Conservation (phyloP, 2,113 vertebrate genomes). For the Zosterops borbonicus region DNA sequence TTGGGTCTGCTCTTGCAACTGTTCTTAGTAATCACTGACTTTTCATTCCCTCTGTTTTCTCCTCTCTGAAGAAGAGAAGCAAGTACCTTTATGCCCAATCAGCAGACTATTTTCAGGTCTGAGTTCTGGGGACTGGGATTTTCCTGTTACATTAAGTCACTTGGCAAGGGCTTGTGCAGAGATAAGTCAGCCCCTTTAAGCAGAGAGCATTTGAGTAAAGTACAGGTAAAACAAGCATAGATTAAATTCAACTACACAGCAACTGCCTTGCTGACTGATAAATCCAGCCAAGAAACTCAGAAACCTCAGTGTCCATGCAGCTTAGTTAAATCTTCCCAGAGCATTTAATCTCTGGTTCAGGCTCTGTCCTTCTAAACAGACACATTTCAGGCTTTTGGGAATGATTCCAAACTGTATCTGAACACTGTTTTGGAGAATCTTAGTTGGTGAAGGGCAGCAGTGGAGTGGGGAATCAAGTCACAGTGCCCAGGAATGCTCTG, state of each 20-base stretch:
- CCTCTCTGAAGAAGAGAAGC: not conserved
- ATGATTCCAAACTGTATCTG: not conserved
- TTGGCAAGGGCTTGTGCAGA: not conserved
- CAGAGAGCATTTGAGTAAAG: not conserved
- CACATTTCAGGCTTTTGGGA: not conserved
- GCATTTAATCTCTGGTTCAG: not conserved
- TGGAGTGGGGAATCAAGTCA: not conserved
- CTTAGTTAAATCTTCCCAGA: not conserved
- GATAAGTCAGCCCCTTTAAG: not conserved
- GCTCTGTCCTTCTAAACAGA: not conserved
- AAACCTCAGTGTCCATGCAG: fast-evolving
- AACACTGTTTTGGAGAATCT: not conserved
- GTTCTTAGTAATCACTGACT: not conserved
- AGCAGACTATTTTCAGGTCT: not conserved
- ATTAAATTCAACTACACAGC: not conserved
- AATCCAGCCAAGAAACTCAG: not conserved
- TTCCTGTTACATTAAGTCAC: not conserved
- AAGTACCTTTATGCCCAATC: not conserved
- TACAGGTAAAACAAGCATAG: not conserved
- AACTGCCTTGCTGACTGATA: not conserved
- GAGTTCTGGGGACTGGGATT: not conserved
- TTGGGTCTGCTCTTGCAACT: not conserved
- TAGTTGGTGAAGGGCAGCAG: not conserved
- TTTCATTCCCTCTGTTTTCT: not conserved
- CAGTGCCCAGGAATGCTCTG: not conserved